phyloP scores from a whole-genome alignment of 2,797 vertebrate genomes.

The Odontamblyopus rebecca region DNA sequence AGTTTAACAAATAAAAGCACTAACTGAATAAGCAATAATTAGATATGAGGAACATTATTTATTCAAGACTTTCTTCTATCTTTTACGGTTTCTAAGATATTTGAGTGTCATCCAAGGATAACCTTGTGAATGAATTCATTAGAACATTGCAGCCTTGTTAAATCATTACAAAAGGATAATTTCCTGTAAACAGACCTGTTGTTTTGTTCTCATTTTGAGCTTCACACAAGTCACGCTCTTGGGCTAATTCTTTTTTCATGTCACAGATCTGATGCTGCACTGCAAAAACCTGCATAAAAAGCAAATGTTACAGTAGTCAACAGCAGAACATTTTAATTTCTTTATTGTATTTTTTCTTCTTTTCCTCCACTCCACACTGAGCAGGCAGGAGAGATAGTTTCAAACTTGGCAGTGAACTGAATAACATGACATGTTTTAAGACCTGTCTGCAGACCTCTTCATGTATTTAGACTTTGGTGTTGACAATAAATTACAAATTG shows the following conservation, averaged over 20 bases:
- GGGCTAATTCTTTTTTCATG: slow-evolving; percentile 67
- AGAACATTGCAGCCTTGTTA: background rate
- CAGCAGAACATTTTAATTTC: no score
- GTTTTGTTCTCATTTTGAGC: slow-evolving; percentile 69
- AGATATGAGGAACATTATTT: background rate
- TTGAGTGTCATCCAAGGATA: slow-evolving; percentile 8
- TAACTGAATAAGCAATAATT: no score
- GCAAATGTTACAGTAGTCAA: background rate
- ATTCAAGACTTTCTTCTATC: slow-evolving; percentile 8
- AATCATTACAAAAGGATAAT: background rate
- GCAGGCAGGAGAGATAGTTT: no score
- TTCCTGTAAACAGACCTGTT: slow-evolving; percentile 60
- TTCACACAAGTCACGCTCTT: slow-evolving; percentile 65
- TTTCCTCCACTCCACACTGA: no score
- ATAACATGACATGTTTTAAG: no score
- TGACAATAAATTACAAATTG: no score
- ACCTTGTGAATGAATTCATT: slow-evolving; percentile 8
- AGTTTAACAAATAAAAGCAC: no score
- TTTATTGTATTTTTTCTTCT: no score
- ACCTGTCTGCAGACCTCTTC: no score
- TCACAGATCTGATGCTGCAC: slow-evolving; percentile 72
- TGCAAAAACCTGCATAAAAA: slow-evolving; percentile 64
- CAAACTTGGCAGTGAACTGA: no score
- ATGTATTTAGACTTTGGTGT: no score
- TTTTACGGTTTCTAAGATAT: slow-evolving; percentile 32